Evolutionary conservation across 53 echinoderm and acorn worm genomes (phyloP).

Genomic region (Holothuria scabra): DNA sequence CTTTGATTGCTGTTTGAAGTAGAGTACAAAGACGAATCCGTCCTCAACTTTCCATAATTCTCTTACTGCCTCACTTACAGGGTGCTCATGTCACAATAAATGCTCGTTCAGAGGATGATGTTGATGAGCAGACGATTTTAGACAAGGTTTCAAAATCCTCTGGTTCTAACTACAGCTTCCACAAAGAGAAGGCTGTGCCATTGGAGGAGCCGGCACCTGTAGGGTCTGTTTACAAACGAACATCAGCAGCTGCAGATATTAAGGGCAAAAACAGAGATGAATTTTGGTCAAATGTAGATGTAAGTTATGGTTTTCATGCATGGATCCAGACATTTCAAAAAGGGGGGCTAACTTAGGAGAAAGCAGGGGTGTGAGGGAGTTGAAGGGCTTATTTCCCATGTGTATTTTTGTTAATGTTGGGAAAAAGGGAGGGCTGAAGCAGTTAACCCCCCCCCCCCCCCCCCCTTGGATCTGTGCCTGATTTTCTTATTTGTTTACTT

Average conservation of each 20-base stretch:
- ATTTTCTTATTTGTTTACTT: too few species aligned
- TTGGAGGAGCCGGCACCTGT: slow-evolving; percentile 67
- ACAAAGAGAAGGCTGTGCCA: slow-evolving; percentile 78
- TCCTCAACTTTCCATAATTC: not conserved
- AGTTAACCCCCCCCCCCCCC: too few species aligned
- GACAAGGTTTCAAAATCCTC: slow-evolving; percentile 86
- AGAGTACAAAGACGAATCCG: not conserved
- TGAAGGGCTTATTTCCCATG: too few species aligned
- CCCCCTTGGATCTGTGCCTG: too few species aligned
- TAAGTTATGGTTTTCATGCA: slow-evolving; percentile 11
- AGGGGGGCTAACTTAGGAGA: too few species aligned
- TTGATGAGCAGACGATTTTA: slow-evolving; percentile 77
- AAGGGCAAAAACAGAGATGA: slow-evolving; percentile 85
- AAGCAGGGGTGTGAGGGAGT: too few species aligned
- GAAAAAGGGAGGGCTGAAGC: too few species aligned
- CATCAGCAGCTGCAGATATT: slow-evolving; percentile 82
- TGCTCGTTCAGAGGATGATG: slow-evolving; percentile 87
- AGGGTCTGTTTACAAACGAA: slow-evolving; percentile 88
- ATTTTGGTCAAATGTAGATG: slow-evolving; percentile 85
- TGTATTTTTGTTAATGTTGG: too few species aligned
- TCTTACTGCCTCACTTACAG: slow-evolving; percentile 39
- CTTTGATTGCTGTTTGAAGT: too few species aligned
- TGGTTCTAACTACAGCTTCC: slow-evolving; percentile 97
- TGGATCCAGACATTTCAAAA: too few species aligned
- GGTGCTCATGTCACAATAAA: slow-evolving; percentile 96